phyloP scores from a whole-genome alignment of 2,888 invertebrate genomes.

The Oscheius sp. region DNA sequence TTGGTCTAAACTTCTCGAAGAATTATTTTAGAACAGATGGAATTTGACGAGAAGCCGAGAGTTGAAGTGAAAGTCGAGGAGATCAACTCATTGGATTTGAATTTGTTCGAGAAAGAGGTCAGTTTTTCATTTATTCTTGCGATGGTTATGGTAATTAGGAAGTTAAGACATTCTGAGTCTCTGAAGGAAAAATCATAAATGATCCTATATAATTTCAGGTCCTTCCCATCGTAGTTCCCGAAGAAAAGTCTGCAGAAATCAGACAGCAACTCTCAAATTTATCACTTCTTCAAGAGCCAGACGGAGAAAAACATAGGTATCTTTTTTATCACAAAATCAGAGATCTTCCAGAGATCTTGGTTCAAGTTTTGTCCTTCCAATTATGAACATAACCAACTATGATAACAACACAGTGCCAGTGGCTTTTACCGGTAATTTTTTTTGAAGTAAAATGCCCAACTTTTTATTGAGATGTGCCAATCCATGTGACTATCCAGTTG shows the following conservation, averaged over 20 bases:
- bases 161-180: neutral
- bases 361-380: slow-evolving; percentile 64
- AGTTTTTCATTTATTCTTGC: too few species aligned
- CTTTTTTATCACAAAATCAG: neutral
- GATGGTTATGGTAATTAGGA: too few species aligned
- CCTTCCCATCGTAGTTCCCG: neutral
- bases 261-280: slow-evolving; percentile 1
- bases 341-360: slow-evolving; percentile 56
- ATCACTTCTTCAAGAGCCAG: slow-evolving; percentile 8
- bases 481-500: slow-evolving; percentile 61
- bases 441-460: neutral
- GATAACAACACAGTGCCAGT: slow-evolving; percentile 67
- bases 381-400: slow-evolving; percentile 60
- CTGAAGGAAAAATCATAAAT: neutral
- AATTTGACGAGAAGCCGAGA: neutral
- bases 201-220: neutral
- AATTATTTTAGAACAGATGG: neutral
- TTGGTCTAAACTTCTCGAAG: neutral
- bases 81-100: slow-evolving; percentile 6
- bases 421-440: slow-evolving; percentile 59
- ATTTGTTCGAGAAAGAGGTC: slow-evolving; percentile 19
- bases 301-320: slow-evolving; percentile 11
- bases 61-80: neutral
- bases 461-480: slow-evolving; percentile 54
- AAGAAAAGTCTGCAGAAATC: neutral